Evolutionary conservation across 1,140 invertebrate genomes (phyloP).

Genomic region (Drosophila lacteicornis): DNA sequence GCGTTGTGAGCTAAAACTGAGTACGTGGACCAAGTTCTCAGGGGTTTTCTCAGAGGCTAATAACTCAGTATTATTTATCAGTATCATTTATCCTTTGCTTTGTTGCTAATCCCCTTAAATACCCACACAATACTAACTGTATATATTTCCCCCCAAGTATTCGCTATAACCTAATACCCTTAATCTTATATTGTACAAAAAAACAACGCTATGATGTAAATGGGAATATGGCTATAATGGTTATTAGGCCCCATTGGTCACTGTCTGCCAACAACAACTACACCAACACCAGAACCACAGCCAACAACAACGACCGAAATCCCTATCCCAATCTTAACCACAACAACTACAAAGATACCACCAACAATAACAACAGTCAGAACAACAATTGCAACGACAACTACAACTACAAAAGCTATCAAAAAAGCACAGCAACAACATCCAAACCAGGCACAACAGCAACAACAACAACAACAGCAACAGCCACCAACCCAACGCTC

Average conservation of each 20-base stretch:
- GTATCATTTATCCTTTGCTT: constrained; percentile 2
- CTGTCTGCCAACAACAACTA: constrained; percentile 76
- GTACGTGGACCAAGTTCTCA: constrained; percentile 52
- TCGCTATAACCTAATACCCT: constrained; percentile 31
- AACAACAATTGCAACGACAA: constrained; percentile 44
- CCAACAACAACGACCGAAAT: constrained; percentile 58
- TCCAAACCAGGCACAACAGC: constrained; percentile 35
- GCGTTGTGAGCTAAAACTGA: constrained; percentile 82
- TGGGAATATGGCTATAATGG: constrained; percentile 43
- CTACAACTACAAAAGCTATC: constrained; percentile 48
- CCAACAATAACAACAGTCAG: constrained; percentile 53
- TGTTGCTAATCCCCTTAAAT: constrained; percentile 7
- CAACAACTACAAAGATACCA: constrained; percentile 65
- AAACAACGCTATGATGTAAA: constrained; percentile 24
- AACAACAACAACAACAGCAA: constrained; percentile 58
- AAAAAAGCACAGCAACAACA: constrained; percentile 37
- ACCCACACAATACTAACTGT: constrained; percentile 16
- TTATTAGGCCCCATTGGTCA: constrained; percentile 81
- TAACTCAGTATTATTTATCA: background rate
- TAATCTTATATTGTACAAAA: constrained; percentile 36
- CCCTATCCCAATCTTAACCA: constrained; percentile 52
- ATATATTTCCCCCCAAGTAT: constrained; percentile 6
- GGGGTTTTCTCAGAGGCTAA: background rate
- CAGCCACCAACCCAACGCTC: constrained; percentile 66
- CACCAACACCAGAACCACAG: constrained; percentile 68